phyloP scores from a whole-genome alignment of 2,797 vertebrate genomes.

The Alcedo atthis region DNA sequence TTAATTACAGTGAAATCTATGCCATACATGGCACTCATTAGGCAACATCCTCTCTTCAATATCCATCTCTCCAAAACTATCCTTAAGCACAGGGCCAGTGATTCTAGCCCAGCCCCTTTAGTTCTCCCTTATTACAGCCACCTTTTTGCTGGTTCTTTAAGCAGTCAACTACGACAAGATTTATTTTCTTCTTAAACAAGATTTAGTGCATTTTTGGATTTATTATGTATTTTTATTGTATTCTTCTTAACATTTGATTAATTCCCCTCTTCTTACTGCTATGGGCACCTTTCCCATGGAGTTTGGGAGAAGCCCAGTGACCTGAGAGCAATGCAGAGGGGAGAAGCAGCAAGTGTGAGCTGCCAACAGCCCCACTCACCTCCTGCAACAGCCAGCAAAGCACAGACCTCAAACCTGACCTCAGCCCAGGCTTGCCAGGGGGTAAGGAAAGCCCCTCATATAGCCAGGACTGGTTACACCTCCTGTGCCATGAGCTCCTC shows the following conservation, averaged over 20 bases:
- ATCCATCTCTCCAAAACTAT: not conserved
- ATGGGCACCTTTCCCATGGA: not conserved
- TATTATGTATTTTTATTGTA: not conserved
- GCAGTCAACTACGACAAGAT: not conserved
- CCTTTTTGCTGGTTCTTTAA: not conserved
- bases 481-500: not conserved
- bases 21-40: not conserved
- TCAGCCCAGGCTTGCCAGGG: not conserved
- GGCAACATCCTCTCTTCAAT: not conserved
- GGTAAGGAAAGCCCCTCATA: not conserved
- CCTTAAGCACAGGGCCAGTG: not conserved
- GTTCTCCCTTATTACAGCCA: not conserved
- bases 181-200: not conserved
- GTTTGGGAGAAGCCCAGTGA: not conserved
- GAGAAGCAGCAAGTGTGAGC: not conserved
- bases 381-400: not conserved
- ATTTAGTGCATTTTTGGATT: not conserved
- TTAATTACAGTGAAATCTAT: constrained; percentile 60
- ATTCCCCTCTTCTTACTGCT: not conserved
- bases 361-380: not conserved
- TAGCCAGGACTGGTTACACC: not conserved
- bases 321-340: not conserved
- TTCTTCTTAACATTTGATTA: not conserved
- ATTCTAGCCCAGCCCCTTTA: not conserved
- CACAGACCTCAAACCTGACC: not conserved